These are phyloP conservation scores for Euura saliciscinereae DNA, from an alignment of 1,140 invertebrate species.

Conservation along the genomic window DNA sequence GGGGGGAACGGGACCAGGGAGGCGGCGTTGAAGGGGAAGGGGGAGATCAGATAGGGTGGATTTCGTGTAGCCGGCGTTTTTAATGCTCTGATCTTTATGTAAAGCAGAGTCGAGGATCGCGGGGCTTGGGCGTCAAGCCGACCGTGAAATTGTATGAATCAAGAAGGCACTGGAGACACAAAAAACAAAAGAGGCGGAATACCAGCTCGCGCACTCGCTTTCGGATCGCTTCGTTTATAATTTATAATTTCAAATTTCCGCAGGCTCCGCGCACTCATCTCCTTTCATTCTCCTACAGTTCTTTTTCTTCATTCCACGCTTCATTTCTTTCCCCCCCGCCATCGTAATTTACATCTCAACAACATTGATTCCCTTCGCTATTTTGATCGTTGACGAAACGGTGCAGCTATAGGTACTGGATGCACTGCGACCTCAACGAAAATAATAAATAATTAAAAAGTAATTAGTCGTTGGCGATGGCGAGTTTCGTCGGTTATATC, in stretches of 20 bases:
- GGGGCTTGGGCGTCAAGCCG: conserved; percentile 44
- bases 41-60: conserved; percentile 32
- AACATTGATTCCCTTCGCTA: too few species aligned
- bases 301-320: conserved; percentile 9
- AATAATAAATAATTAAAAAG: not conserved
- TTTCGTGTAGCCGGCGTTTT: conserved; percentile 50
- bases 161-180: conserved; percentile 43
- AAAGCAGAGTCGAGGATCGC: conserved; percentile 43
- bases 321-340: conserved; percentile 9
- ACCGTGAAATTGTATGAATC: conserved; percentile 57
- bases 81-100: conserved; percentile 57
- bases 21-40: conserved; percentile 5
- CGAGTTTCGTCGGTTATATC: not conserved
- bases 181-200: conserved; percentile 35
- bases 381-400: too few species aligned
- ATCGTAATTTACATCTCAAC: not conserved
- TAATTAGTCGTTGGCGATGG: not conserved
- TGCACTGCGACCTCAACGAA: not conserved
- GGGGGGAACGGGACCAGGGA: not conserved
- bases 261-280: conserved; percentile 21
- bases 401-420: too few species aligned
- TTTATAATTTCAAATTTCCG: conserved; percentile 44
- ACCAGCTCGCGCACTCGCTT: conserved; percentile 21
- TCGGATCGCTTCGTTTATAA: conserved; percentile 25
- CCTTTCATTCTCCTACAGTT: not conserved